phyloP scores from a whole-genome alignment of 2,888 invertebrate genomes.

The Slavum lentiscoides region DNA sequence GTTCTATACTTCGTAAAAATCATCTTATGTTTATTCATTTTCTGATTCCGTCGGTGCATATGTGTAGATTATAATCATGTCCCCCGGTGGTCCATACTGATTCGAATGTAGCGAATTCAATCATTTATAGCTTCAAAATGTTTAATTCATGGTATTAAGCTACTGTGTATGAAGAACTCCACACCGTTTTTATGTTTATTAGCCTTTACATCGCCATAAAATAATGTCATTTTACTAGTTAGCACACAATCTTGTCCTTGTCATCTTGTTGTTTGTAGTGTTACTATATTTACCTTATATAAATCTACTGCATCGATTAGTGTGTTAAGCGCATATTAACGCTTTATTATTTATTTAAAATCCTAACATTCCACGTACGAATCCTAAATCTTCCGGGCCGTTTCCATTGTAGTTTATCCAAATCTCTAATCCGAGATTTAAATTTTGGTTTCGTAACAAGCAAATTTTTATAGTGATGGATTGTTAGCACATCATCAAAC shows the following conservation, averaged over 20 bases:
- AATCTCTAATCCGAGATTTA: neutral
- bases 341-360: neutral
- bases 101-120: neutral
- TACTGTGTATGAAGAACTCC: neutral
- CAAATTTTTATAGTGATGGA: neutral
- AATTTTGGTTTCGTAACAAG: neutral
- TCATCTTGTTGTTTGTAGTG: neutral
- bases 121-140: slow-evolving; percentile 3
- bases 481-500: too few species aligned
- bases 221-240: neutral
- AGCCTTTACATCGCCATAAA: neutral
- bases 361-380: neutral
- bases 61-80: neutral
- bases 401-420: neutral
- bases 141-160: neutral
- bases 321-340: neutral
- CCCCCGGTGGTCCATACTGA: neutral
- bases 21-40: neutral
- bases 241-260: neutral
- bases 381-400: neutral
- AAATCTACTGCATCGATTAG: neutral
- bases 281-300: neutral
- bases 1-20: neutral
- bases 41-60: neutral
- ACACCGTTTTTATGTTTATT: neutral